phyloP scores from a whole-genome alignment of 2,888 invertebrate genomes.

The Tetragonula carbonaria region DNA sequence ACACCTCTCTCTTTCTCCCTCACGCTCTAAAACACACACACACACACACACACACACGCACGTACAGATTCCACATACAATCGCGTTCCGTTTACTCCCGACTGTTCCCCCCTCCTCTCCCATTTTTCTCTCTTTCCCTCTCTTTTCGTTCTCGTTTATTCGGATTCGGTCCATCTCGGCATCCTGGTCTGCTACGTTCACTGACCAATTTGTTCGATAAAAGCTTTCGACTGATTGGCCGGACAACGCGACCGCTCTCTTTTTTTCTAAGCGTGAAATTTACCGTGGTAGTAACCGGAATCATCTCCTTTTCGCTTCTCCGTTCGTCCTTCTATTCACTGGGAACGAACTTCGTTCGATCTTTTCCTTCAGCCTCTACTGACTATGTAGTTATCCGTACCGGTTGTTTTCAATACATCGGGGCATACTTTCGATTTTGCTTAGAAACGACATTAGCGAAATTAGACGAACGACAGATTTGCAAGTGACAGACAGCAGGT shows the following conservation, averaged over 20 bases:
- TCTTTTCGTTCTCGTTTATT: conserved; percentile 42
- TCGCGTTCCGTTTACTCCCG: conserved; percentile 3
- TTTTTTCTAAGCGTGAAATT: conserved; percentile 75
- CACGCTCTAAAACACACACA: not conserved
- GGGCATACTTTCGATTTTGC: no score
- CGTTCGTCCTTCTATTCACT: conserved; percentile 1
- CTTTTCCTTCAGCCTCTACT: not conserved
- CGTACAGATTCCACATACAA: not conserved
- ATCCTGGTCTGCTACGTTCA: conserved; percentile 74
- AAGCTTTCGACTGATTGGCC: conserved; percentile 82
- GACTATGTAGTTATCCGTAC: no score
- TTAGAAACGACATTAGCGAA: no score
- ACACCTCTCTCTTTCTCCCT: conserved; percentile 43
- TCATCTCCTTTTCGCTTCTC: conserved; percentile 25
- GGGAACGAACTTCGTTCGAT: conserved; percentile 8
- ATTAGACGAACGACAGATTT: no score
- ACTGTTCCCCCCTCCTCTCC: not conserved
- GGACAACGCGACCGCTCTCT: conserved; percentile 79
- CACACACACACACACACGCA: not conserved
- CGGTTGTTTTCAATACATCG: no score
- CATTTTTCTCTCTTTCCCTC: conserved; percentile 21
- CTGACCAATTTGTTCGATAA: conserved; percentile 81
- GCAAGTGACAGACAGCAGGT: no score
- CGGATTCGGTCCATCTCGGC: conserved; percentile 59
- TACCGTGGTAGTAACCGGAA: conserved; percentile 71